Evolutionary conservation across 2,113 vertebrate species (phyloP), one percentile per base, ranked within the genome.

Genomic region (Mungos mungo): DNA sequence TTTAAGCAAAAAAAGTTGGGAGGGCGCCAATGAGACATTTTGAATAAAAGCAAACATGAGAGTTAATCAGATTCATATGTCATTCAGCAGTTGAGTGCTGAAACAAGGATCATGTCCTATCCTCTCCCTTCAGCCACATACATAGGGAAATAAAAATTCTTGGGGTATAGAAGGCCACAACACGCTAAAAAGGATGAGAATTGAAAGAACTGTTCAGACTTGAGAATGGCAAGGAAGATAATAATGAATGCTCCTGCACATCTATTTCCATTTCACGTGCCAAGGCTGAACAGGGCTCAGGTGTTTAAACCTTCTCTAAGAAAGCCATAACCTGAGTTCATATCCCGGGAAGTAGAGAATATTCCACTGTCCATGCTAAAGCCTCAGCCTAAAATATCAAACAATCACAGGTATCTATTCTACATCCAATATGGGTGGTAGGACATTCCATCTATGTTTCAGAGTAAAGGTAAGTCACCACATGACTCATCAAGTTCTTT

Each of bases 1-100:
- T 98, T 98, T 95, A 97, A 95, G 82, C 76, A 76, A 98, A 89
- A 72, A 93, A 96, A 98, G 92, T 98, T 98, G 95, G 74, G 66
- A 93, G 47, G 54, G 68, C 97, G 91, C 84, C 65, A 95, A 57
- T 92, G 72, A 98, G 91, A 97, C 92, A 93, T 84, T 96, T 21
- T 65, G 91, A 96, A 93, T 95, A 88, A 96, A 91, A 83, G 1
- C 1, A 71, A 96, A 66, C 72, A 91, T 35, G 57, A 85, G 97
- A 97, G 97, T 97, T 97, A 97, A 97, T 98, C 88, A 97, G 82
- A 96, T 72, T 45, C 96, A 96, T 89, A 25, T 71, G 93, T 97
- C 97, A 77, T 84, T 95, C 71, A 38, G 31, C 60, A 74, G 12
- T 66, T 93, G 95, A 89, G 25, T 74, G 71, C 83, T 74, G 54